These are phyloP conservation scores for Campaea margaritaria DNA, from an alignment of 2,888 invertebrate species.

Conservation along the genomic window DNA sequence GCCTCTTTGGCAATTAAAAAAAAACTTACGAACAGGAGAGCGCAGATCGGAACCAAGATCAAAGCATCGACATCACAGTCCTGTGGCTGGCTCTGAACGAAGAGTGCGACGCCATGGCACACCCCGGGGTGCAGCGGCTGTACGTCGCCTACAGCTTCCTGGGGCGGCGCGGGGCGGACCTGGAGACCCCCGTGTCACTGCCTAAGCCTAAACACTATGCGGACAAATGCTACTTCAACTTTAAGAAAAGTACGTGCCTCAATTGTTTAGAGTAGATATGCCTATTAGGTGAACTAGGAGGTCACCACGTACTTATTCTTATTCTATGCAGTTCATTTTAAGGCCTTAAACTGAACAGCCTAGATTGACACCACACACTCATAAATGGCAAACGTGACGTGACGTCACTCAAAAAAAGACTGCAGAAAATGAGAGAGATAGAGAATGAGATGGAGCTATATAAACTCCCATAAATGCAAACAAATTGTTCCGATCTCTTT, in stretches of 20 bases:
- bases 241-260: conserved; percentile 59
- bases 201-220: conserved; percentile 64
- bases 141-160: conserved; percentile 66
- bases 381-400: too few species aligned
- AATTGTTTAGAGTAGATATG: too few species aligned
- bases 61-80: conserved; percentile 58
- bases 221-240: conserved; percentile 66
- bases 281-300: too few species aligned
- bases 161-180: conserved; percentile 60
- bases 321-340: too few species aligned
- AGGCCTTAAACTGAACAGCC: too few species aligned
- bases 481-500: too few species aligned
- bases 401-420: too few species aligned
- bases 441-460: too few species aligned
- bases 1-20: not conserved
- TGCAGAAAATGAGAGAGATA: too few species aligned
- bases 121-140: conserved; percentile 54
- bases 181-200: conserved; percentile 65
- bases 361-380: too few species aligned
- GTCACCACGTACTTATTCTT: too few species aligned
- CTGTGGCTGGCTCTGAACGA: conserved; percentile 69
- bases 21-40: conserved; percentile 23
- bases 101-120: conserved; percentile 62
- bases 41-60: conserved; percentile 9
- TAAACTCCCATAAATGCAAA: too few species aligned